phyloP scores from a whole-genome alignment of 2,113 vertebrate species.

The Procavia capensis region DNA sequence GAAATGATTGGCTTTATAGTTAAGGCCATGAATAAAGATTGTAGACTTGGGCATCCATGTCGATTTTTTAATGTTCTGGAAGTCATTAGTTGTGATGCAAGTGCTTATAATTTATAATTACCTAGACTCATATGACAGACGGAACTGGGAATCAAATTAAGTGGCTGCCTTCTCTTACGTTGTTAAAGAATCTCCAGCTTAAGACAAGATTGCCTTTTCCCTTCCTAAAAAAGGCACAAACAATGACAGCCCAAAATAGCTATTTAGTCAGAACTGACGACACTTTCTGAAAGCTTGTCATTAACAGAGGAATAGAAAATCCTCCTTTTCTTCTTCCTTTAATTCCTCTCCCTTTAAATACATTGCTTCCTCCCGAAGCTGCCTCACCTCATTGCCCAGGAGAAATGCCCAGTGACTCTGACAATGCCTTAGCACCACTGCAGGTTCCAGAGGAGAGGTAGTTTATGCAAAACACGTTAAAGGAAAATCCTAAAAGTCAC shows the following conservation, averaged over 20 bases:
- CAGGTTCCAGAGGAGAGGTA: conserved; percentile 72
- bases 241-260: conserved; percentile 89
- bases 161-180: conserved; percentile 78
- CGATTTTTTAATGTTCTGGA: conserved; percentile 62
- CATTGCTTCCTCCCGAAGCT: conserved; percentile 76
- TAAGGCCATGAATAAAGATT: conserved; percentile 73
- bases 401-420: conserved; percentile 78
- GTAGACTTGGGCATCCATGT: conserved; percentile 37
- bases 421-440: conserved; percentile 70
- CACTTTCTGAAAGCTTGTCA: conserved; percentile 87
- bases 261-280: conserved; percentile 86
- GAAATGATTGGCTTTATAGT: conserved; percentile 34
- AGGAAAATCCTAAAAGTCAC: conserved; percentile 87
- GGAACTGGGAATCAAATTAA: conserved; percentile 84
- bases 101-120: conserved; percentile 81
- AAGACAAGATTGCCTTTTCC: conserved; percentile 83
- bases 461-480: conserved; percentile 81
- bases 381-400: conserved; percentile 82
- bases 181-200: conserved; percentile 83
- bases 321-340: conserved; percentile 70
- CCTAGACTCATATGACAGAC: conserved; percentile 83
- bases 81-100: conserved; percentile 72
- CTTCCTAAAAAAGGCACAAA: conserved; percentile 86
- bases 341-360: conserved; percentile 74
- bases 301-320: conserved; percentile 83